Evolutionary conservation across 2,888 invertebrate species (phyloP).

Genomic region (Nomada ruficornis): DNA sequence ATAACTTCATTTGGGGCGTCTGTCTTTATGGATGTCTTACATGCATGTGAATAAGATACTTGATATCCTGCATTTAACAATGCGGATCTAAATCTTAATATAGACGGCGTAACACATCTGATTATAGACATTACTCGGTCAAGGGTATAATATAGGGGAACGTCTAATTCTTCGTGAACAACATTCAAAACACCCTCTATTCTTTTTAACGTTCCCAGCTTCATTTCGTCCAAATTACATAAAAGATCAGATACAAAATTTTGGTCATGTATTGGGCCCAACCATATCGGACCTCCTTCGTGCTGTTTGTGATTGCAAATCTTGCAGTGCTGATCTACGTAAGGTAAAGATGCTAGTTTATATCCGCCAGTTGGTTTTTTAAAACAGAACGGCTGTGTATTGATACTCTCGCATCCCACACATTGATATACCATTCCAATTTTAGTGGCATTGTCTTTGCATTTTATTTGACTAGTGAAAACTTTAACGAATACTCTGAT

Average conservation of each 20-base stretch:
- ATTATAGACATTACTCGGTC: constrained; percentile 86
- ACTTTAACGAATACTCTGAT: constrained; percentile 96
- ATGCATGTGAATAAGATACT: constrained; percentile 96
- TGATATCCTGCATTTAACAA: constrained; percentile 94
- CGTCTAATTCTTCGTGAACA: constrained; percentile 93
- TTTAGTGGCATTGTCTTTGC: constrained; percentile 95
- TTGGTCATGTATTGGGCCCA: constrained; percentile 92
- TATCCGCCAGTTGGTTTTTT: constrained; percentile 87
- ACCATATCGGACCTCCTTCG: constrained; percentile 98
- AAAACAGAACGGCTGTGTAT: constrained; percentile 91
- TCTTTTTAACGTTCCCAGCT: constrained; percentile 90
- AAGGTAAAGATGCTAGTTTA: constrained; percentile 89
- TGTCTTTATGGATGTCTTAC: constrained; percentile 95
- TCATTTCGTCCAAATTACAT: constrained; percentile 70
- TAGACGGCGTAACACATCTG: constrained; percentile 78
- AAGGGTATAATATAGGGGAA: constrained; percentile 94
- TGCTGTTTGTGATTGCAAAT: constrained; percentile 92
- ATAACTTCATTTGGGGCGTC: constrained; percentile 93
- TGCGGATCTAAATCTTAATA: constrained; percentile 90
- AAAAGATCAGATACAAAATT: constrained; percentile 91
- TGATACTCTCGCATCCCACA: constrained; percentile 93
- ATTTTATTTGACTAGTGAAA: constrained; percentile 91
- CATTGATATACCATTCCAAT: constrained; percentile 95
- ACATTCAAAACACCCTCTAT: constrained; percentile 93
- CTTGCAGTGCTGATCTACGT: constrained; percentile 88